Evolutionary conservation across 2,113 vertebrate genomes (phyloP).

Genomic region (Corvus moneduloides): DNA sequence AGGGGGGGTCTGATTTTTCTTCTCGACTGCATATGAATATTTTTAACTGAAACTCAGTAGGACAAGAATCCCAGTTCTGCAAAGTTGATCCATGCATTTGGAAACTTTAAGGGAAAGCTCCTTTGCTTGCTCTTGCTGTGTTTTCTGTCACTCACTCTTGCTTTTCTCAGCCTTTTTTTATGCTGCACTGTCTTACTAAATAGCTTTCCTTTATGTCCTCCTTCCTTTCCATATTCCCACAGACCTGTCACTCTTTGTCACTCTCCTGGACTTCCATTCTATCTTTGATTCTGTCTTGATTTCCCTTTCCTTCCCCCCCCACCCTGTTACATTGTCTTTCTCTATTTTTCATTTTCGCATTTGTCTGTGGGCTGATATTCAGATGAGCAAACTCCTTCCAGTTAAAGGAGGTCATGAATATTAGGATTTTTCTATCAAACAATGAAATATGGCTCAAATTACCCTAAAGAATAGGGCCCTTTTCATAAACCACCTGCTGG

Average conservation of each 20-base stretch:
- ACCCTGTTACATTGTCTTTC: neutral
- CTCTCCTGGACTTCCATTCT: slow-evolving; percentile 20
- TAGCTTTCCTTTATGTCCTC: slow-evolving; percentile 8
- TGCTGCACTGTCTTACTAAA: neutral
- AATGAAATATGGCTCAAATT: slow-evolving; percentile 65
- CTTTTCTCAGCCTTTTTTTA: neutral
- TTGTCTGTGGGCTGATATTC: slow-evolving; percentile 43
- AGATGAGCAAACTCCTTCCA: slow-evolving; percentile 42
- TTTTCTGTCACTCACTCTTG: neutral
- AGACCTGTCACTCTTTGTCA: neutral
- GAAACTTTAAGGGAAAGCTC: neutral
- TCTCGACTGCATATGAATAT: neutral
- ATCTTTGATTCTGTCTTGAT: neutral
- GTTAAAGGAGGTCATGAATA: slow-evolving; percentile 59
- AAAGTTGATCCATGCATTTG: neutral
- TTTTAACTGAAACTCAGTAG: neutral
- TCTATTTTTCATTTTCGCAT: slow-evolving; percentile 33
- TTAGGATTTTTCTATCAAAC: slow-evolving; percentile 52
- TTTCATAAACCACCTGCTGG: slow-evolving; percentile 61
- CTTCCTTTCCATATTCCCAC: slow-evolving; percentile 2
- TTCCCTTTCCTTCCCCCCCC: neutral
- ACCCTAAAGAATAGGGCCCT: slow-evolving; percentile 49
- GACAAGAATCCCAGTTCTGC: neutral
- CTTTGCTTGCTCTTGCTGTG: neutral
- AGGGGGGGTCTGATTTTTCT: neutral